These are phyloP conservation scores for Cactoblastis cactorum DNA, from an alignment of 2,888 invertebrate genomes.

Conservation along the genomic window DNA sequence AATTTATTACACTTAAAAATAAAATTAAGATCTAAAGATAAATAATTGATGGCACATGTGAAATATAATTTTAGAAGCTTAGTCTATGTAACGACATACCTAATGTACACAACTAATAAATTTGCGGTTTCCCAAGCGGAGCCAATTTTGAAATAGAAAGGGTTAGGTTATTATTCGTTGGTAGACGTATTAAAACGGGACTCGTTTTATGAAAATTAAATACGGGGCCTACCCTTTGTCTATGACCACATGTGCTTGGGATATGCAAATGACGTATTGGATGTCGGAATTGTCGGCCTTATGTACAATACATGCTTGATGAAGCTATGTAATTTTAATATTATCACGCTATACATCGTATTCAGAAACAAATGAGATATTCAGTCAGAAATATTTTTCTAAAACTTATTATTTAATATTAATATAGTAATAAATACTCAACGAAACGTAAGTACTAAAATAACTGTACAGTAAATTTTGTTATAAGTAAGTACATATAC, in stretches of 20 bases:
- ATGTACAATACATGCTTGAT: slow-evolving; percentile 56
- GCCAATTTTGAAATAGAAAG: slow-evolving; percentile 67
- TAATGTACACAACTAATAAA: slow-evolving; percentile 38
- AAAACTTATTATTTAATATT: no score
- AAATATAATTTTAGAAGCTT: neutral
- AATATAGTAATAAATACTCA: no score
- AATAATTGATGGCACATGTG: neutral
- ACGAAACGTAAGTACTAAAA: no score
- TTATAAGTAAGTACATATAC: no score
- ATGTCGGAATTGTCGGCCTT: slow-evolving; percentile 49
- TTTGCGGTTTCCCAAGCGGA: slow-evolving; percentile 44
- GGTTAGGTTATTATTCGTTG: slow-evolving; percentile 65
- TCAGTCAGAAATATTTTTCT: no score
- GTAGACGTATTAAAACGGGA: slow-evolving; percentile 71
- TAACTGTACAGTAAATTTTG: no score
- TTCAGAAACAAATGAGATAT: no score
- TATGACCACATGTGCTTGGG: slow-evolving; percentile 73
- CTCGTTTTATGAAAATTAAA: slow-evolving; percentile 77
- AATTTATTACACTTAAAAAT: no score
- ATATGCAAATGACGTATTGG: slow-evolving; percentile 75
- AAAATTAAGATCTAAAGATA: no score
- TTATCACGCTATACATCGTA: no score
- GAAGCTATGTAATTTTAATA: slow-evolving; percentile 28
- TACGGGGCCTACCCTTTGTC: slow-evolving; percentile 70
- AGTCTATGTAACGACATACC: slow-evolving; percentile 7